Evolutionary conservation across 1,140 invertebrate genomes (phyloP).

Genomic region (Copidosoma floridanum): DNA sequence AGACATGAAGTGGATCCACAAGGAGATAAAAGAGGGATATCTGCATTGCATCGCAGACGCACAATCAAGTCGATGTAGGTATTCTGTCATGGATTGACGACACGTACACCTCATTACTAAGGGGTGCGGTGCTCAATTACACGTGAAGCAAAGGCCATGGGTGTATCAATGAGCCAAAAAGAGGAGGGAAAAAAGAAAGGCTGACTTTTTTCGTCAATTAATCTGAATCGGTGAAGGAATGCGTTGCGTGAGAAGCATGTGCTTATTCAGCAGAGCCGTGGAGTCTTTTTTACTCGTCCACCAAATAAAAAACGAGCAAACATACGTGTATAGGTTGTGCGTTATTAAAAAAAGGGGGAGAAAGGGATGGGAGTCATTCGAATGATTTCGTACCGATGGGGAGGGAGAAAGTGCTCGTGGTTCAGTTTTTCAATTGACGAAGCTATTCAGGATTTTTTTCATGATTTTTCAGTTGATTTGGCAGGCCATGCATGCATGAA

Average conservation of each 20-base stretch:
- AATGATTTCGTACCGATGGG: background rate
- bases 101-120: no score
- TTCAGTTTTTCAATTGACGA: background rate
- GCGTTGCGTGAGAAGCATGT: background rate
- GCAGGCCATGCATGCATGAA: no score
- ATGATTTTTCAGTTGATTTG: background rate
- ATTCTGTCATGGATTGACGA: no score
- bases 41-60: no score
- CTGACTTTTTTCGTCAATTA: conserved; percentile 5
- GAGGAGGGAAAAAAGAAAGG: no score
- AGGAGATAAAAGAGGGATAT: no score
- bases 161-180: no score
- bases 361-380: background rate
- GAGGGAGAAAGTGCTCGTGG: background rate
- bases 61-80: no score
- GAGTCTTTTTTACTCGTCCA: background rate
- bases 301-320: background rate
- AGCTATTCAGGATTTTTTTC: background rate
- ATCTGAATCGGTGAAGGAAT: background rate
- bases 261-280: background rate
- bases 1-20: no score
- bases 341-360: background rate
- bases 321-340: background rate
- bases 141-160: no score
- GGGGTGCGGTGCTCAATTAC: no score